Evolutionary conservation across 2,797 vertebrate species (phyloP).

Genomic region (Anisognathus igniventris): DNA sequence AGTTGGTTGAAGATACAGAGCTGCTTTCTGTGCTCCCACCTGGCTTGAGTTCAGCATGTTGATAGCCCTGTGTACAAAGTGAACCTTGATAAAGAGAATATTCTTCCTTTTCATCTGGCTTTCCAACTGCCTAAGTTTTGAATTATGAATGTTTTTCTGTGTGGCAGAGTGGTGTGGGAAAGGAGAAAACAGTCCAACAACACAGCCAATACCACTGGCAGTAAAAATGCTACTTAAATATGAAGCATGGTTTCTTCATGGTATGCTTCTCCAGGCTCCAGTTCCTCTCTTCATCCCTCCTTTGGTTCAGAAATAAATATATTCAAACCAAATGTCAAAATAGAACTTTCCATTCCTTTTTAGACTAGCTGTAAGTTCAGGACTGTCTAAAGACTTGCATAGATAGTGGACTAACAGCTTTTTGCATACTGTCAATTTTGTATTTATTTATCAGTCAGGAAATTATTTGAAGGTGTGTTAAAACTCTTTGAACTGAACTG

Average conservation of each 20-base stretch:
- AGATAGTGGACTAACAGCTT: neutral
- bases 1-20: neutral
- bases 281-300: neutral
- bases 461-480: neutral
- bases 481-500: neutral
- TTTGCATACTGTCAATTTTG: neutral
- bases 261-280: neutral
- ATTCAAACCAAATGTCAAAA: neutral
- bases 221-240: conserved; percentile 11
- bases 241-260: neutral
- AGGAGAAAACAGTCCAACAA: neutral
- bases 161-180: neutral
- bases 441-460: neutral
- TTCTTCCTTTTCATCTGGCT: conserved; percentile 11
- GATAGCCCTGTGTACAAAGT: neutral
- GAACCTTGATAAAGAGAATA: conserved; percentile 15
- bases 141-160: conserved; percentile 11
- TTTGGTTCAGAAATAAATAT: neutral
- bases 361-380: neutral
- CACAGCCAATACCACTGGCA: neutral
- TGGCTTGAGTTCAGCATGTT: neutral
- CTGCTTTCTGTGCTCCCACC: neutral
- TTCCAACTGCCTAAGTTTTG: neutral
- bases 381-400: neutral
- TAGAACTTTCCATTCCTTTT: neutral